phyloP scores from a whole-genome alignment of 1,140 invertebrate genomes.

The Harpegnathos saltator region DNA sequence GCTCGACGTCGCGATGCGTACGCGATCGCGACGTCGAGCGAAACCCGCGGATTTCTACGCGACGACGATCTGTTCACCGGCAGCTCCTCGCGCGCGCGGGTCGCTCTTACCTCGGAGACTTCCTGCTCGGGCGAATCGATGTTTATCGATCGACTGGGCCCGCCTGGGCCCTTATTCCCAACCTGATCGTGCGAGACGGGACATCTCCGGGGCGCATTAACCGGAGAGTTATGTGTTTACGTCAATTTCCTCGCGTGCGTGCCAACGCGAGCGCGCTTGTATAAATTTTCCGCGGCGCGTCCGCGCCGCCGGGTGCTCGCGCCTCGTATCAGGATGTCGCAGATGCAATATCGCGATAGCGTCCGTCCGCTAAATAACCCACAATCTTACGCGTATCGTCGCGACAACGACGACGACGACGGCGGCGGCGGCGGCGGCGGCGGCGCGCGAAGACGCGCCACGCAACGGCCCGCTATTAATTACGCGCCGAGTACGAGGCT shows the following conservation, averaged over 20 bases:
- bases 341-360: slow-evolving; percentile 24
- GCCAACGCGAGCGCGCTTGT: background rate
- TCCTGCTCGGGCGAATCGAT: background rate
- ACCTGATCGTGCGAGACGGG: background rate
- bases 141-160: background rate
- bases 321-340: slow-evolving; percentile 19
- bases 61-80: no score
- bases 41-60: no score
- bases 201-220: background rate
- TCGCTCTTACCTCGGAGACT: background rate
- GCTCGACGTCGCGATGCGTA: no score
- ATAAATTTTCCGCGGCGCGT: slow-evolving; percentile 24
- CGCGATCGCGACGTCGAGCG: no score
- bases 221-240: background rate
- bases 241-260: slow-evolving; percentile 1
- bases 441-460: slow-evolving; percentile 37
- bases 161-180: no score
- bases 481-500: slow-evolving; percentile 64
- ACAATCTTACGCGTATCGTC: slow-evolving; percentile 35
- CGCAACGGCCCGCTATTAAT: slow-evolving; percentile 67
- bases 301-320: background rate
- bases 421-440: no score
- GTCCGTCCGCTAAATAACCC: slow-evolving; percentile 55
- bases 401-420: slow-evolving; percentile 14
- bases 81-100: background rate